Evolutionary conservation across 2,113 vertebrate species (phyloP).

Genomic region (Cygnus buccinator): DNA sequence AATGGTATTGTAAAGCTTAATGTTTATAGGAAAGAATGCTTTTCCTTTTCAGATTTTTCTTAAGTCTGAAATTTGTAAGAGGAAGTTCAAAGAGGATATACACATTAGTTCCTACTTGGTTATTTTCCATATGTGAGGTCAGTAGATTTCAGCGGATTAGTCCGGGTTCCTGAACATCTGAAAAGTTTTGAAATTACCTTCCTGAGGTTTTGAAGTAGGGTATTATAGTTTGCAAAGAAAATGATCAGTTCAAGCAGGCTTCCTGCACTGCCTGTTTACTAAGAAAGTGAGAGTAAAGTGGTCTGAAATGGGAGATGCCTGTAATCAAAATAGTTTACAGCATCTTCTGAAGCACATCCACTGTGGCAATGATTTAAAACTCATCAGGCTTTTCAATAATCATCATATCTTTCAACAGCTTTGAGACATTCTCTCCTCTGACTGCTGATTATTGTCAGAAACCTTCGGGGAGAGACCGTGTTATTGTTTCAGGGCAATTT

Average conservation of each 20-base stretch:
- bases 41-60: constrained; percentile 50
- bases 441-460: background rate
- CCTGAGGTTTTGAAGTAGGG: constrained; percentile 16
- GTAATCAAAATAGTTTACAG: background rate
- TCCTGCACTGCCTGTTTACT: background rate
- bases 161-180: constrained; percentile 13
- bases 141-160: constrained; percentile 26
- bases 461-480: background rate
- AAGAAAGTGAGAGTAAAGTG: constrained; percentile 3
- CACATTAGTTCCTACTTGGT: constrained; percentile 20
- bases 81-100: constrained; percentile 41
- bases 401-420: background rate
- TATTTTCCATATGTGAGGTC: constrained; percentile 50
- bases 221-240: constrained; percentile 2
- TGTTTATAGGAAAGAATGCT: constrained; percentile 53
- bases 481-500: background rate
- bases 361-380: background rate
- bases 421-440: background rate
- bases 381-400: background rate
- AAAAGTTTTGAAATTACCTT: constrained; percentile 39
- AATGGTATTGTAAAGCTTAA: constrained; percentile 40
- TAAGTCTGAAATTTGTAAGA: constrained; percentile 34
- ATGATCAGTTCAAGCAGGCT: constrained; percentile 3
- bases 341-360: background rate
- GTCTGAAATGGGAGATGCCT: background rate